Evolutionary conservation across 2,113 vertebrate species (phyloP), one percentile per base, ranked within the genome.

Genomic region (Grus americana): DNA sequence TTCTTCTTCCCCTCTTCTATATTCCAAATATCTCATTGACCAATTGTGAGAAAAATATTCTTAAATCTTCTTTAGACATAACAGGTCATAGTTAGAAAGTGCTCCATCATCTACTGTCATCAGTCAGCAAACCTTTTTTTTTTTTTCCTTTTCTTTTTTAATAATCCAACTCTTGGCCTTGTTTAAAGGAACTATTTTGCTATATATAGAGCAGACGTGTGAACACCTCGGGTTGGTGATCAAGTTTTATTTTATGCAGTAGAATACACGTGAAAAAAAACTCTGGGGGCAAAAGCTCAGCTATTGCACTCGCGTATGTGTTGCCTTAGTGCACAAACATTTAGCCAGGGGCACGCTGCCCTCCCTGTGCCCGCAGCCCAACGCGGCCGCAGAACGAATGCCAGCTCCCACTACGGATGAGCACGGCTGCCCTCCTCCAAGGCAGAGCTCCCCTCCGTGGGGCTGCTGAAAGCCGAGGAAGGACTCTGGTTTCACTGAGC

Each of bases 41-140:
- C 91, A 96, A 44, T 67, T 82, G 84, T 57, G 36, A 84, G 57
- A 63, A 93, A 88, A 92, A 87, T 84, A 84, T 93, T 91, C 85
- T 93, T 96, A 94, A 92, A 92, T 97, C 96, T 93, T 97, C 50
- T 75, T 68, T 79, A 89, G 92, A 94, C 55, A 0, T 65, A 62
- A 12, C 72, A 75, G 96, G 97, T 97, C 97, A 92, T 47, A 66
- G 70, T 67, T 88, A 55, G 84, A 86, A 94, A 80, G 93, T 93
- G 84, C 47, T 95, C 71, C 63, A 85, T 95, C 95, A 90, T 90
- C 44, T 92, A 50, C 79, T 96, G 90, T 91, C 91, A 76, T 46
- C 81, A 82, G 36, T 68, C 80, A 86, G 65, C 26, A 87, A 86
- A 86, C 65, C 5, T 49, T 19, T 47, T 66, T 62, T 42, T 38